Evolutionary conservation across 1,140 invertebrate genomes (phyloP).

Genomic region (Choristoneura fumiferana): DNA sequence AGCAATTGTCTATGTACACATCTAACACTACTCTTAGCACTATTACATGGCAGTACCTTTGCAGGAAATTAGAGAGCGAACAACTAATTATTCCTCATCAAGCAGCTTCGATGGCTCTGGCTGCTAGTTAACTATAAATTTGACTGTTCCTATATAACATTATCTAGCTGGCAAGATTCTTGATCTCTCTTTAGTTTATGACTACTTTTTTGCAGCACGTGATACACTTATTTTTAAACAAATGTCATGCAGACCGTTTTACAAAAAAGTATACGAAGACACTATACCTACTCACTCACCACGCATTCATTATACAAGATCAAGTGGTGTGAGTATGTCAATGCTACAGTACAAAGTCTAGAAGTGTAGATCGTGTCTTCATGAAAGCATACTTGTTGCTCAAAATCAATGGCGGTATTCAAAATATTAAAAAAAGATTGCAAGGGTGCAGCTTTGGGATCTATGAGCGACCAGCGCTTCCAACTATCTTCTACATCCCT

Average conservation of each 20-base stretch:
- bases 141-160: conserved; percentile 22
- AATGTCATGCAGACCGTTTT: background rate
- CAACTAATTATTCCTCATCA: conserved; percentile 59
- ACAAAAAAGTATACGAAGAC: background rate
- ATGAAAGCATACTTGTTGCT: no score
- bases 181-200: background rate
- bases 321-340: no score
- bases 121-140: conserved; percentile 28
- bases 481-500: conserved; percentile 29
- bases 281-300: no score
- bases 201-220: conserved; percentile 1
- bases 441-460: conserved; percentile 27
- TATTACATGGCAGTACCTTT: conserved; percentile 60
- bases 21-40: conserved; percentile 50
- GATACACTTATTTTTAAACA: background rate
- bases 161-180: background rate
- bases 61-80: conserved; percentile 57
- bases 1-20: conserved; percentile 28
- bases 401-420: no score
- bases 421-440: conserved; percentile 23
- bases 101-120: conserved; percentile 55
- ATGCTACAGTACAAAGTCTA: no score
- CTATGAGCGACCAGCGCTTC: conserved; percentile 58
- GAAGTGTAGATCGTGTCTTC: no score
- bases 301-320: no score